Evolutionary conservation across 2,797 vertebrate genomes (phyloP).

Genomic region (Xyrichtys novacula): DNA sequence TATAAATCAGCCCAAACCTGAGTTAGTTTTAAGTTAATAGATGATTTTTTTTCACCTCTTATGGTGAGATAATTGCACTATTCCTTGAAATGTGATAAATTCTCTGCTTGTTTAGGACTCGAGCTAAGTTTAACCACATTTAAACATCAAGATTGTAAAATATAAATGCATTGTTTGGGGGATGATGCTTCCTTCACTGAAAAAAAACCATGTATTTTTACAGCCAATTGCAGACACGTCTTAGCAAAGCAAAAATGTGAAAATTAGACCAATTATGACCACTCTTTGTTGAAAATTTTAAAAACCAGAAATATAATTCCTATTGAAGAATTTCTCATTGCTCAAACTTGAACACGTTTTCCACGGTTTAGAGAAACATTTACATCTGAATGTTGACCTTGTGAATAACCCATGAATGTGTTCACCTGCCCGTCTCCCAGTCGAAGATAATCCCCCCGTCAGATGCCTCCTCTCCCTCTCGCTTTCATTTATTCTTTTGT

Average conservation of each 20-base stretch:
- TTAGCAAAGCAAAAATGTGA: too few species aligned
- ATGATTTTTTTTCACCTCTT: too few species aligned
- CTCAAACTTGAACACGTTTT: slow-evolving; percentile 8
- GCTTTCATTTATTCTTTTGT: slow-evolving; percentile 83
- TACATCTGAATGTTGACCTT: slow-evolving; percentile 48
- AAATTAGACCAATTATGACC: too few species aligned
- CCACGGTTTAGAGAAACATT: slow-evolving; percentile 32
- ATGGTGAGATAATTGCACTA: too few species aligned
- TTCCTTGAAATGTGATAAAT: background rate
- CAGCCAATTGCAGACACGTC: background rate
- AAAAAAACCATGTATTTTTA: background rate
- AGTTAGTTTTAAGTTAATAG: too few species aligned
- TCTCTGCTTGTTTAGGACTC: background rate
- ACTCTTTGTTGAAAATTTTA: too few species aligned
- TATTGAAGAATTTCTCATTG: background rate
- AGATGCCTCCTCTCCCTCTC: slow-evolving; percentile 49
- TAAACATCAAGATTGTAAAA: background rate
- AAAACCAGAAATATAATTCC: too few species aligned
- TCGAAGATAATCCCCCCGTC: slow-evolving; percentile 76
- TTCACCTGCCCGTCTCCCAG: slow-evolving; percentile 71
- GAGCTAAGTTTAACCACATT: background rate
- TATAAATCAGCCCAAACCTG: too few species aligned
- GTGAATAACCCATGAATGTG: slow-evolving; percentile 43
- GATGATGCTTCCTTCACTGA: background rate
- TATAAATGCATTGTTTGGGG: background rate